Base-by-base conservation (phyloP, 2,888 invertebrate species). In the Drosophila borborema region DNA sequence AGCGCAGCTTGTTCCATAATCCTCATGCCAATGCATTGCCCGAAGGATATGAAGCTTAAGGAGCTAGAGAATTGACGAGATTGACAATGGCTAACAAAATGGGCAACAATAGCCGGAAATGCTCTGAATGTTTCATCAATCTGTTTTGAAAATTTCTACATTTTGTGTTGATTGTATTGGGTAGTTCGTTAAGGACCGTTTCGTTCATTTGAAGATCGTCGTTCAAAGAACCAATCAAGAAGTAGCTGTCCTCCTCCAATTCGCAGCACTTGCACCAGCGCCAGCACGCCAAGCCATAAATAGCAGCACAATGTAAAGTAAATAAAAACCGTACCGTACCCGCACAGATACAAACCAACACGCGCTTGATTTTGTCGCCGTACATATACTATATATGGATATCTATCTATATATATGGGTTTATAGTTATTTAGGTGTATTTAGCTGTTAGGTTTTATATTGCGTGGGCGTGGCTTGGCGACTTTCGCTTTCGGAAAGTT, bases 1-100 rank as follows among this genome's bases (percentile, higher is more conserved):
- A 96, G 92, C 96, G 96, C 89, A 94, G 95, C 2, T 94, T 98
- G 63, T 97, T 98, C 95, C 98, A 98, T 94, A 97, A 98, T 93
- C 95, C 96, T 46, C 94, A 96, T 79, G 92, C 94, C 69, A 97
- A 97, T 82, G 94, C 97, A 43, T 94, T 97, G 53, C 96, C 97
- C 53, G 94, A 94, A 59, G 98, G 97, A 69, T 98, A 97, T 93
- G 97, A 97, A 54, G 38, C 31, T 31, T 69, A 64, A 28, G 5
- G 1, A n/a, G 16, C 18, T 18, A 18, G 7, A 28, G 14, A 20
- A 14, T 38, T 20, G 53, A 28, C 28, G 6, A 53, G 34, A 20
- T 36, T 34, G 51, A 34, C 18, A 51, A 3, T 10, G 16, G 16
- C 7, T 23, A 6, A 2, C 18, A 18, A 7, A 1, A 18, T 28